Evolutionary conservation across 2,888 invertebrate genomes (phyloP).

Genomic region (Drosophila greeni): DNA sequence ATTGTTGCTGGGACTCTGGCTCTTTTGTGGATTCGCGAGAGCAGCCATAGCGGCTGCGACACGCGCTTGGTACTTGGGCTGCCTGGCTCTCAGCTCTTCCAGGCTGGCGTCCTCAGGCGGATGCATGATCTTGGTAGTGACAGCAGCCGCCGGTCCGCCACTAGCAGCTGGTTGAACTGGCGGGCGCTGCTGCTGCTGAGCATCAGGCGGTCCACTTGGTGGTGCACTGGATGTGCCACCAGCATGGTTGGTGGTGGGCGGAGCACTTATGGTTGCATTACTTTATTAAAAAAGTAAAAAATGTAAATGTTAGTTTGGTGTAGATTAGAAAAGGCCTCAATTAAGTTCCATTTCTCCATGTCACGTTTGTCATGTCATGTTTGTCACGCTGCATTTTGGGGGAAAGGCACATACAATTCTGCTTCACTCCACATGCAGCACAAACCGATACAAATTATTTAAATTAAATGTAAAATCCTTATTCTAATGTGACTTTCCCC

Average conservation of each 20-base stretch:
- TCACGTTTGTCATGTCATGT: too few relatives aligned
- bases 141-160: conserved; percentile 89
- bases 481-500: conserved; percentile 2
- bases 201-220: conserved; percentile 57
- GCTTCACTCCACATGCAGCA: not conserved
- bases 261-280: conserved; percentile 88
- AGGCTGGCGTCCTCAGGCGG: conserved; percentile 95
- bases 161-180: conserved; percentile 76
- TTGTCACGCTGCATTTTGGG: not conserved
- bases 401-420: not conserved
- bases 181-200: conserved; percentile 76
- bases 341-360: not conserved
- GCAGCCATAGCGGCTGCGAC: conserved; percentile 71
- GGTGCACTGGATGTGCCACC: conserved; percentile 72
- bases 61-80: conserved; percentile 83
- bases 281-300: conserved; percentile 76
- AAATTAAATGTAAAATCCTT: not conserved
- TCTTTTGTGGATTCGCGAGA: conserved; percentile 40
- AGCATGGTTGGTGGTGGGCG: conserved; percentile 81
- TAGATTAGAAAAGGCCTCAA: not conserved
- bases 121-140: conserved; percentile 93
- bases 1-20: conserved; percentile 56
- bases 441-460: not conserved
- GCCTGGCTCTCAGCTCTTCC: conserved; percentile 88
- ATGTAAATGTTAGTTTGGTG: not conserved